Evolutionary conservation across 2,113 vertebrate genomes (phyloP).

Genomic region (Piliocolobus tephrosceles): DNA sequence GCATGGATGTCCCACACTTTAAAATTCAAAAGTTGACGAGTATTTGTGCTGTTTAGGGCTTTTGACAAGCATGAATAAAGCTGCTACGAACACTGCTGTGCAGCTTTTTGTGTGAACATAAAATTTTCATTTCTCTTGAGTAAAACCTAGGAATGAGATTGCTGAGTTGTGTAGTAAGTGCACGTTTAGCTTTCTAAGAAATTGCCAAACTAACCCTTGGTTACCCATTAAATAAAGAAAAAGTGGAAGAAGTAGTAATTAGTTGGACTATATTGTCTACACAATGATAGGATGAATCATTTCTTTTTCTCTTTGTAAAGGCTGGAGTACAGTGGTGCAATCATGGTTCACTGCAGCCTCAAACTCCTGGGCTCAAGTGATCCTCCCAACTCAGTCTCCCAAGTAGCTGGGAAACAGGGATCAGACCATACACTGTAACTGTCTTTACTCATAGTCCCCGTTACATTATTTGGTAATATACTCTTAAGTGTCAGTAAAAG

Average conservation of each 20-base stretch:
- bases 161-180: neutral
- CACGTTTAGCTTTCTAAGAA: slow-evolving; percentile 30
- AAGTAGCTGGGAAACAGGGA: neutral
- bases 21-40: neutral
- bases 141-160: neutral
- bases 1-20: neutral
- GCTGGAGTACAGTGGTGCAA: neutral
- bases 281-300: neutral
- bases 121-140: slow-evolving; percentile 27
- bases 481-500: neutral
- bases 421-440: neutral
- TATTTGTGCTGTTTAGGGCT: neutral
- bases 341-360: neutral
- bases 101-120: neutral
- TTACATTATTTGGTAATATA: neutral
- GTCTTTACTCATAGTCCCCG: neutral
- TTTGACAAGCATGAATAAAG: slow-evolving; percentile 1
- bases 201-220: neutral
- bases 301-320: neutral
- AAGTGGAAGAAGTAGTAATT: neutral
- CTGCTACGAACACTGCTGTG: neutral
- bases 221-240: neutral
- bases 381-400: neutral
- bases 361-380: neutral
- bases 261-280: neutral